A percentile compares a stretch with the other conserved stretches of the same genome.
Conservation (phyloP, 30 jellyfish, hydroid and myxozoan genomes). For the Aurelia aurita region DNA sequence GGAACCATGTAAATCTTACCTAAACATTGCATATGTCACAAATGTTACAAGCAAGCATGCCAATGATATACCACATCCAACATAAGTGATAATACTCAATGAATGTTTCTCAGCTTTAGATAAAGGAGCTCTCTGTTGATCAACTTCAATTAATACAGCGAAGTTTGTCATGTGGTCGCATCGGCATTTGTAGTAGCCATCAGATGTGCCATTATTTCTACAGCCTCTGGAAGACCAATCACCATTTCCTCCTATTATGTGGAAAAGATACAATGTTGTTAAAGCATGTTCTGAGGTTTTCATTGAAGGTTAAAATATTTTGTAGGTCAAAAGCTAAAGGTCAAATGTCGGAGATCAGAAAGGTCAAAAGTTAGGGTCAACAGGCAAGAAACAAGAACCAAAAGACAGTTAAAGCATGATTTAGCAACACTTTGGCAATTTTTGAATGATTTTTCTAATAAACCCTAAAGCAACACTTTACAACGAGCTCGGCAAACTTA, state of each 20-base stretch:
- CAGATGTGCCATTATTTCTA: background rate
- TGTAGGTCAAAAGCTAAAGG: background rate
- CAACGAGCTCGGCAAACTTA: no score
- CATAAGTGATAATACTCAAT: constrained; percentile 15
- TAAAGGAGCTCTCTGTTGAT: background rate
- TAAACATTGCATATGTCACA: constrained; percentile 14
- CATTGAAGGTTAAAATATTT: background rate
- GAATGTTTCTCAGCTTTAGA: constrained; percentile 1
- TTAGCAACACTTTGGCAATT: no score
- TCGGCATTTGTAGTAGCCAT: constrained; percentile 19
- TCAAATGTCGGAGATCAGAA: no score
- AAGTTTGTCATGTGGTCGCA: constrained; percentile 54
- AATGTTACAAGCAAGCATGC: constrained; percentile 21
- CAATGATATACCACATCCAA: constrained; percentile 28
- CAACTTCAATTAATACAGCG: constrained; percentile 7
- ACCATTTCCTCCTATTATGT: constrained; percentile 38
- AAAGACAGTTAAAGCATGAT: no score
- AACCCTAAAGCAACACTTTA: no score
- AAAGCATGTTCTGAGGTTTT: no score
- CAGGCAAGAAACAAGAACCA: no score
- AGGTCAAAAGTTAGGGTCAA: no score
- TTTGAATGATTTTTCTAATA: no score
- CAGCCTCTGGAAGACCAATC: constrained; percentile 43
- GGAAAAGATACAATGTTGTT: no score
- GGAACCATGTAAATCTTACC: background rate